phyloP scores from a whole-genome alignment of 2,888 invertebrate genomes.

The Unio pictorum region DNA sequence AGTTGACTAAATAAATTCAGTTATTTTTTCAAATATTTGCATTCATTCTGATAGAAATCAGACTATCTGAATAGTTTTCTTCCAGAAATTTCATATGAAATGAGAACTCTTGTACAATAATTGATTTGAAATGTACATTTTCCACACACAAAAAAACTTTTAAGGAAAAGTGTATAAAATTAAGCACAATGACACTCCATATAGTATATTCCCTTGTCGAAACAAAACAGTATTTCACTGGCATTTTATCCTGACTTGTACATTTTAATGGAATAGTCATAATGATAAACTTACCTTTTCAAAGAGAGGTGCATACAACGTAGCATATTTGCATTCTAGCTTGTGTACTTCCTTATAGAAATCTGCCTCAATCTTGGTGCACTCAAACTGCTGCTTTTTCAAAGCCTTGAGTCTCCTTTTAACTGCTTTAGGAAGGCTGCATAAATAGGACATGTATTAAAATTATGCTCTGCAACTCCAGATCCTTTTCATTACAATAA shows the following conservation, averaged over 20 bases:
- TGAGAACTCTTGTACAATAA: no score
- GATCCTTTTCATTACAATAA: no score
- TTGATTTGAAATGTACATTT: no score
- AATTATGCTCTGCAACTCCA: no score
- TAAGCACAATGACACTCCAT: no score
- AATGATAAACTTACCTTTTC: slow-evolving; percentile 78
- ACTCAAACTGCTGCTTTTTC: slow-evolving; percentile 88
- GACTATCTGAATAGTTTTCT: no score
- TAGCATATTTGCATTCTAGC: slow-evolving; percentile 91
- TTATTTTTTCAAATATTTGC: no score
- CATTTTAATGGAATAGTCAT: not conserved
- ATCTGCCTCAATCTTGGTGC: slow-evolving; percentile 89
- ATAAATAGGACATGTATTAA: not conserved
- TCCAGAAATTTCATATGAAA: no score
- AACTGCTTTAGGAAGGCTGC: slow-evolving; percentile 81
- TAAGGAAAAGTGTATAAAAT: no score
- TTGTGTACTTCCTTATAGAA: slow-evolving; percentile 95
- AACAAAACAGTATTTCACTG: not conserved
- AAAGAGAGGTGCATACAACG: slow-evolving; percentile 83
- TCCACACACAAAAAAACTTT: no score
- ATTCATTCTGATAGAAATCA: no score
- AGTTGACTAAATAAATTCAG: no score
- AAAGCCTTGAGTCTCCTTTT: slow-evolving; percentile 87
- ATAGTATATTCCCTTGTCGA: not conserved
- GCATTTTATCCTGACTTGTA: not conserved